A percentile compares a stretch with the other conserved stretches of the same genome.
These are phyloP conservation scores for Numenius arquata DNA, from an alignment of 2,113 vertebrate species.

Conservation along the genomic window DNA sequence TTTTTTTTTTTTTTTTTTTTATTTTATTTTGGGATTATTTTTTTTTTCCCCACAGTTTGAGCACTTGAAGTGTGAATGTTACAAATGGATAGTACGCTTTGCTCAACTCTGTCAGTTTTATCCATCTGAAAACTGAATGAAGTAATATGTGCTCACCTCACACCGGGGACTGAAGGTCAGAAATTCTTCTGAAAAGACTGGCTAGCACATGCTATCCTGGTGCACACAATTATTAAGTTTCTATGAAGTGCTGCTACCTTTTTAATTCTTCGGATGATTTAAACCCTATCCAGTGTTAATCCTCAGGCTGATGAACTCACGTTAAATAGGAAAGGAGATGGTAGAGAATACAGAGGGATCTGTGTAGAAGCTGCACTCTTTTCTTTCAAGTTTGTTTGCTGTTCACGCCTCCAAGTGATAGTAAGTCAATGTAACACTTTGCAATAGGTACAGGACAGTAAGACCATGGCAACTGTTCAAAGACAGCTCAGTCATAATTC, in stretches of 20 bases:
- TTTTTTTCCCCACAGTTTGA: constrained; percentile 9
- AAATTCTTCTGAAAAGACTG: not conserved
- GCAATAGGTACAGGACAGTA: not conserved
- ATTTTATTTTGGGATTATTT: not conserved
- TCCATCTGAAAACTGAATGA: not conserved
- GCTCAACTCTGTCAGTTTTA: not conserved
- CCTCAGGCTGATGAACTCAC: not conserved
- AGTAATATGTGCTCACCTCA: not conserved
- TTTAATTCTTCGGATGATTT: not conserved
- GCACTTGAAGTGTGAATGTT: constrained; percentile 1
- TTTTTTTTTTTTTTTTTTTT: not conserved
- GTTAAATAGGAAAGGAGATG: not conserved
- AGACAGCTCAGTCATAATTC: not conserved
- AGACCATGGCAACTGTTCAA: not conserved
- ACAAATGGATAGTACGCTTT: not conserved
- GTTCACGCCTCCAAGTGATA: not conserved
- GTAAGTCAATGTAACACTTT: not conserved
- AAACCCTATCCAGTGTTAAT: not conserved
- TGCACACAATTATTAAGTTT: not conserved
- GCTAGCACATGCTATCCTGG: not conserved
- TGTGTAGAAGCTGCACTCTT: not conserved
- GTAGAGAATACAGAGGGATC: not conserved
- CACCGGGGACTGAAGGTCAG: not conserved
- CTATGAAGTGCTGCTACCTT: not conserved
- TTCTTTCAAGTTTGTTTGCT: not conserved